A percentile compares a stretch with the other conserved stretches of the same genome.
These are phyloP conservation scores for Thunnus thynnus DNA, from an alignment of 2,113 vertebrate species.

Conservation along the genomic window DNA sequence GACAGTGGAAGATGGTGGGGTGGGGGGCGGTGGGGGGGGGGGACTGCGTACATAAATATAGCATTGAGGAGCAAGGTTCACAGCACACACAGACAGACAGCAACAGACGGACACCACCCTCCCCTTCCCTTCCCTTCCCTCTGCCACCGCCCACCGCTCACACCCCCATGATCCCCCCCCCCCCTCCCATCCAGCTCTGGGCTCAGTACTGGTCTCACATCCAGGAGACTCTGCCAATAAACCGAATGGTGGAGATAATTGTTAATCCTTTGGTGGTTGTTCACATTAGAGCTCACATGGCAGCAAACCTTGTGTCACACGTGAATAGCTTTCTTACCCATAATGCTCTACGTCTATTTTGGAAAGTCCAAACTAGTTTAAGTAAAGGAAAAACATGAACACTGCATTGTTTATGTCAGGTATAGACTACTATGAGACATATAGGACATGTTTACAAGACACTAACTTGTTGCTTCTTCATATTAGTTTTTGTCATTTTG, in stretches of 20 bases:
- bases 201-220: not conserved
- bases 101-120: conserved; percentile 65
- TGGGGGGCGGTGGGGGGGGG: not conserved
- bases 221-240: not conserved
- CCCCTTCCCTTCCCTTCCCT: not conserved
- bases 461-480: no score
- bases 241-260: conserved; percentile 11
- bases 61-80: conserved; percentile 70
- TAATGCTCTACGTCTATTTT: not conserved
- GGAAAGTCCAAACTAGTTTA: not conserved
- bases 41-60: conserved; percentile 73
- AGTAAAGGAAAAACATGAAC: not conserved
- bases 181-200: not conserved
- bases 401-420: no score
- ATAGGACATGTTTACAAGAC: no score
- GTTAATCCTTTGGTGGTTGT: conserved; percentile 22
- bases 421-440: no score
- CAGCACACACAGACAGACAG: conserved; percentile 76
- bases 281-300: conserved; percentile 20
- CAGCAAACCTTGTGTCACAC: not conserved
- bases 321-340: not conserved
- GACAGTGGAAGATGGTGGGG: conserved; percentile 27
- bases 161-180: not conserved
- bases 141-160: not conserved
- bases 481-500: no score